Evolutionary conservation across 1,140 invertebrate species (phyloP).

Genomic region (Leptoteleia sp.): DNA sequence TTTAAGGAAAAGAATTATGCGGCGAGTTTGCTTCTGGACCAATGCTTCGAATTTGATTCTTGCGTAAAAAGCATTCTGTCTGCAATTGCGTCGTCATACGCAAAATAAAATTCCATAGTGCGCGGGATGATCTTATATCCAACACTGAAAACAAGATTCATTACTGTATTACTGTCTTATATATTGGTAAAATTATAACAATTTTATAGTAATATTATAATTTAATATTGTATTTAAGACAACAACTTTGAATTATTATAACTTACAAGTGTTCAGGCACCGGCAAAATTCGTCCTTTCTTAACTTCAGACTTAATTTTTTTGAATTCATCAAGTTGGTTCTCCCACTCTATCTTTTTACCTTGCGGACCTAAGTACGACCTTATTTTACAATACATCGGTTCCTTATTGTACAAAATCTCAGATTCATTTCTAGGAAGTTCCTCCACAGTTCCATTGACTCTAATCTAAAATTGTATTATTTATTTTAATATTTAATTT

Average conservation of each 20-base stretch:
- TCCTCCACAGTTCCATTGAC: conserved; percentile 76
- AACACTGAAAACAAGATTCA: conserved; percentile 68
- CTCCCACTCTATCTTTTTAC: conserved; percentile 76
- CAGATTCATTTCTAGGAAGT: conserved; percentile 69
- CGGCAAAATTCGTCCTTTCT: conserved; percentile 62
- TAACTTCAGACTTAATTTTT: conserved; percentile 69
- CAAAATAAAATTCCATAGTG: conserved; percentile 77
- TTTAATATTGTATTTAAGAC: neutral
- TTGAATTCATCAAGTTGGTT: conserved; percentile 76
- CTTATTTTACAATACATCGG: conserved; percentile 80
- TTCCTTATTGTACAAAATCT: conserved; percentile 78
- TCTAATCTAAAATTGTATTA: conserved; percentile 72
- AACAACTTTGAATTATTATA: neutral
- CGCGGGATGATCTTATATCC: conserved; percentile 75
- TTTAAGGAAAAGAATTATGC: too few relatives aligned
- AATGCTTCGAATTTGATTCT: conserved; percentile 35
- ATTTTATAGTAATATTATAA: too few relatives aligned
- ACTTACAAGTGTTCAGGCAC: conserved; percentile 81
- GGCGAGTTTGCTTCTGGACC: conserved; percentile 62
- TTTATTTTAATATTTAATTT: too few relatives aligned
- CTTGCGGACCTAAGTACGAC: conserved; percentile 78
- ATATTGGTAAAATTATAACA: neutral
- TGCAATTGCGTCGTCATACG: conserved; percentile 69
- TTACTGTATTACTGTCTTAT: too few relatives aligned
- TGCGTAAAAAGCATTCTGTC: conserved; percentile 71